Percentiles rank a stretch among this genome's conserved stretches.
Conservation (phyloP, 2,888 invertebrate species). For the Formica aserva region DNA sequence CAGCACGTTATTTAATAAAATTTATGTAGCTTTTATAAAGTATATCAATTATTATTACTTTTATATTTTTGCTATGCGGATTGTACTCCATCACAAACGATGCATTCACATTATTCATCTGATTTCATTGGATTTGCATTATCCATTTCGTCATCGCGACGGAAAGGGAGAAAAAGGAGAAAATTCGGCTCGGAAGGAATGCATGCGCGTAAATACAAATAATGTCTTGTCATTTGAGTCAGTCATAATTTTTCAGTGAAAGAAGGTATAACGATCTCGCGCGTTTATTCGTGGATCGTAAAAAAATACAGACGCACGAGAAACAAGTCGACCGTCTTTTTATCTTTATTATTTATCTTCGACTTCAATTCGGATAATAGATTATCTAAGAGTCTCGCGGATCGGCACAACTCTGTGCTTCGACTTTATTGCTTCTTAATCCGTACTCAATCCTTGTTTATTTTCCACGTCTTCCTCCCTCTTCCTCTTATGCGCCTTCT, state of each 20-base stretch:
- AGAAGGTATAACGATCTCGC: slow-evolving; percentile 50
- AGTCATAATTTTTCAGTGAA: slow-evolving; percentile 40
- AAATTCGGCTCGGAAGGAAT: slow-evolving; percentile 12
- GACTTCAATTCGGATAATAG: slow-evolving; percentile 60
- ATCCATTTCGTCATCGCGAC: background rate
- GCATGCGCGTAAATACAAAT: slow-evolving; percentile 36
- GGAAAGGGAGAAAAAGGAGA: background rate
- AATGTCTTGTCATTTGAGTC: background rate
- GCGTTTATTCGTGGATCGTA: slow-evolving; percentile 45
- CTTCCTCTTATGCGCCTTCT: background rate
- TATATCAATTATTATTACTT: slow-evolving; percentile 20
- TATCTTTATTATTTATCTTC: slow-evolving; percentile 58
- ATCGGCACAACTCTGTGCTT: slow-evolving; percentile 23
- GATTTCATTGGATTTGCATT: background rate
- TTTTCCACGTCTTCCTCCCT: background rate
- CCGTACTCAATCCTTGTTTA: slow-evolving; percentile 36
- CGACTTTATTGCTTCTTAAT: slow-evolving; percentile 52
- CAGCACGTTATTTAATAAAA: background rate
- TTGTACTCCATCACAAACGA: background rate
- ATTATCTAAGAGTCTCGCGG: slow-evolving; percentile 40
- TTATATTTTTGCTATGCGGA: background rate
- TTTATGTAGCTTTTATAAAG: background rate
- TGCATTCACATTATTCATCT: background rate
- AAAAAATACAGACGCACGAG: slow-evolving; percentile 42
- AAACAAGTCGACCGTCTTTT: slow-evolving; percentile 13